Base-by-base conservation (phyloP, 2,888 invertebrate species). In the Thyatira batis region DNA sequence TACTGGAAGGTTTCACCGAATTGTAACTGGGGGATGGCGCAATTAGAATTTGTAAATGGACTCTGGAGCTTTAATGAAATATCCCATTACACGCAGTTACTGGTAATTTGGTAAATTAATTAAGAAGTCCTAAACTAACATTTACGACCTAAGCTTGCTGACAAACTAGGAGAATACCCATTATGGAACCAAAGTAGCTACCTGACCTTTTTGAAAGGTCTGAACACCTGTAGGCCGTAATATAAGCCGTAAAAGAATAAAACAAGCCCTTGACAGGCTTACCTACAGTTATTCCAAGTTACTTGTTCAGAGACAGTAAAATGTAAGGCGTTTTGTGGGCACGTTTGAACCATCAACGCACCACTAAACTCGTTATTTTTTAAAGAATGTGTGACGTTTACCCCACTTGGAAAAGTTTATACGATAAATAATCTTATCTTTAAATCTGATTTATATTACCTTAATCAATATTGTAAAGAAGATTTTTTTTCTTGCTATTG, bases 41-140 rank as follows among this genome's bases (percentile, higher is more conserved):
- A 50, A 49, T 56, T 58, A 54, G 20, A 55, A 53, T 30, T 52
- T n/a, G 30, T 54, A 45, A 57, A 58, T 48, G 27, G 11, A 48
- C 20, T 50, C 58, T 54, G 43, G 49, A 55, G 11, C 28, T 59
- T 61, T 63, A 57, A 53, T 62, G 60, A 61, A 56, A 52, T 54
- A 52, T 51, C 50, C 53, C 33, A 54, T 53, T 58, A 60, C 58
- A 28, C 55, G 17, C 62, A 58, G 53, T 55, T 53, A 28, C 27
- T 61, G 45, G 53, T 60, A 57, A 63, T 58, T 67, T 59, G 33
- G 46, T 61, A 67, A 70, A 70, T 70, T 67, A 69, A 65, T 61
- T 58, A 58, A 57, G 51, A 23, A 30, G 52, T 58, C 69, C 68
- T 65, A 60, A 67, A 49, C 45, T 65, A 70, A 68, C 60, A 54